Conservation (phyloP, 1,140 invertebrate genomes). For the Drosophila seguyi region DNA sequence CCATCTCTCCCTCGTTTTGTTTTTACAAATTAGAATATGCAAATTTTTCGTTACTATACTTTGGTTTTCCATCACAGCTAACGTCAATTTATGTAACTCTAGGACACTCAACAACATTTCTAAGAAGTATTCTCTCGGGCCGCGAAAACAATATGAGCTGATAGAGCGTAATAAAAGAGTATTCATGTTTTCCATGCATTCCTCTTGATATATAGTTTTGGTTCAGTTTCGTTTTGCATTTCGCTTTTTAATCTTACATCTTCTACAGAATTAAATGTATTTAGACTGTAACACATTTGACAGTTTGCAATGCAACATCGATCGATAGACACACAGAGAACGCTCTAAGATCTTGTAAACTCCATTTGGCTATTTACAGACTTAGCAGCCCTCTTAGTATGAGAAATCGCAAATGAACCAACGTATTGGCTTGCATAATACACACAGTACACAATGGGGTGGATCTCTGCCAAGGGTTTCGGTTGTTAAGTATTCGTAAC, state of each 20-base stretch:
- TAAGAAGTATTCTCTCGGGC: constrained; percentile 6
- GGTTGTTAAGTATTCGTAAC: neutral
- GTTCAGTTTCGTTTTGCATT: constrained; percentile 28
- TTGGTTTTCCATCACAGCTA: constrained; percentile 71
- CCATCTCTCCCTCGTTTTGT: neutral
- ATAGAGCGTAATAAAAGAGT: constrained; percentile 10
- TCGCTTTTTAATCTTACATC: constrained; percentile 8
- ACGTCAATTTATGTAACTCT: constrained; percentile 57
- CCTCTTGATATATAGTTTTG: constrained; percentile 4
- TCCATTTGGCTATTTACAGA: constrained; percentile 15
- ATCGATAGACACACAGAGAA: constrained; percentile 41
- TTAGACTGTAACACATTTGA: constrained; percentile 74
- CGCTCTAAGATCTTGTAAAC: constrained; percentile 18
- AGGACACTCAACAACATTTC: constrained; percentile 46
- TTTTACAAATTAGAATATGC: constrained; percentile 20
- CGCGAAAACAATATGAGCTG: constrained; percentile 8
- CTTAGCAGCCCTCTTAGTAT: neutral
- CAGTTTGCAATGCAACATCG: constrained; percentile 63
- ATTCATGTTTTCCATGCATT: constrained; percentile 8
- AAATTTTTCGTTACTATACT: constrained; percentile 38
- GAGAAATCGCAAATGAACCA: constrained; percentile 1
- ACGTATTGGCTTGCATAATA: neutral
- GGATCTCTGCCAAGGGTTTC: constrained; percentile 5
- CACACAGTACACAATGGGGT: constrained; percentile 19
- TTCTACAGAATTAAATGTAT: constrained; percentile 33